Evolutionary conservation across 2,113 vertebrate genomes (phyloP).

Genomic region (Fulica atra): DNA sequence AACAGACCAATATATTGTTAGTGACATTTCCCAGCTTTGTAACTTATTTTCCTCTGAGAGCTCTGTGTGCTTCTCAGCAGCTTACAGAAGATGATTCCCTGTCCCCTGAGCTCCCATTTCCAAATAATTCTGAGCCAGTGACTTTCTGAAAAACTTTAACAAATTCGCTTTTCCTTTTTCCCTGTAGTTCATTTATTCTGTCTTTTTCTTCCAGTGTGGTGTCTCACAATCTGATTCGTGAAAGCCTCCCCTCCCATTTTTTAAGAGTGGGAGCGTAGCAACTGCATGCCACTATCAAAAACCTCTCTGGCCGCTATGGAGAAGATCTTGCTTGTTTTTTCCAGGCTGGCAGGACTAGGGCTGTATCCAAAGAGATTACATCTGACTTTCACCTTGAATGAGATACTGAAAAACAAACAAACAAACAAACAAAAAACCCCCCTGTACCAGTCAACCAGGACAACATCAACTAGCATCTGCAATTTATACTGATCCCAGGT

Average conservation of each 20-base stretch:
- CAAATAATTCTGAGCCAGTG: background rate
- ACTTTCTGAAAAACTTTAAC: background rate
- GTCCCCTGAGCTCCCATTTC: background rate
- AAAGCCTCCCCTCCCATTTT: background rate
- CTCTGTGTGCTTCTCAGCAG: background rate
- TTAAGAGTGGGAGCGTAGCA: background rate
- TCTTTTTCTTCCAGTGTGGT: background rate
- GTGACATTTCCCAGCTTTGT: background rate
- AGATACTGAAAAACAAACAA: background rate
- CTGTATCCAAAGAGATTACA: background rate
- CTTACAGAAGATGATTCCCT: background rate
- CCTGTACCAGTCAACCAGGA: background rate
- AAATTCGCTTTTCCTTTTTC: background rate
- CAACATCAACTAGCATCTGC: background rate
- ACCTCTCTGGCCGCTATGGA: background rate
- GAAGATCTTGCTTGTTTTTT: background rate
- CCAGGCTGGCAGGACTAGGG: background rate
- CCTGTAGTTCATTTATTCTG: background rate
- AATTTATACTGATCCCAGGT: background rate
- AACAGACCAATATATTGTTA: background rate
- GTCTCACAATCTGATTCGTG: background rate
- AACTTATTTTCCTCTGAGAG: background rate
- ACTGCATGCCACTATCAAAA: background rate
- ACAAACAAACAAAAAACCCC: background rate
- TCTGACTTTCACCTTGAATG: background rate